These are phyloP conservation scores for Macropodus opercularis DNA, from an alignment of 2,797 vertebrate species.

Conservation along the genomic window DNA sequence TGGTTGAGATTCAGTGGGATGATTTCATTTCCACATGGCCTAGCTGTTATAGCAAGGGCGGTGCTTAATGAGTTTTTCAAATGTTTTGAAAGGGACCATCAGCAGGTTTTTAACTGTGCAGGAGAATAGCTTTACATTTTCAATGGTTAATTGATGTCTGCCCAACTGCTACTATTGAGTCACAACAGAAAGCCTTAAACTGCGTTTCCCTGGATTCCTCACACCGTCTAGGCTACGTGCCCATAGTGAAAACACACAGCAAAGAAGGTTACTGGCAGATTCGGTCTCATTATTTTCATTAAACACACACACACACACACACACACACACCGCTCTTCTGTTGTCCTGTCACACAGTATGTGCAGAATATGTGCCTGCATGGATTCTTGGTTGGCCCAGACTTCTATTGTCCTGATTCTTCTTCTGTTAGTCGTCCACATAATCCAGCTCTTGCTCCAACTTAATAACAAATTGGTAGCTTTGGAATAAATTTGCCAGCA, in stretches of 20 bases:
- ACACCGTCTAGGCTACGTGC: slow-evolving; percentile 41
- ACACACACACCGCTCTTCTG: slow-evolving; percentile 40
- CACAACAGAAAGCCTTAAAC: slow-evolving; percentile 58
- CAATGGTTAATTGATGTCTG: slow-evolving; percentile 52
- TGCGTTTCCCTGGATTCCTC: slow-evolving; percentile 37
- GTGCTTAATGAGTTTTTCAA: slow-evolving; percentile 50
- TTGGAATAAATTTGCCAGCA: slow-evolving; percentile 42
- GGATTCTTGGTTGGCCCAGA: slow-evolving; percentile 18
- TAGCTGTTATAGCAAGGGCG: slow-evolving; percentile 29
- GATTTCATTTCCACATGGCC: slow-evolving; percentile 46
- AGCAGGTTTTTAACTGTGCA: slow-evolving; percentile 49
- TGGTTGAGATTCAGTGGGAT: slow-evolving; percentile 30
- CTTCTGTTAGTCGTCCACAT: slow-evolving; percentile 37
- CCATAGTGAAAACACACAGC: slow-evolving; percentile 45
- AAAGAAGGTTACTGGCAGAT: slow-evolving; percentile 45
- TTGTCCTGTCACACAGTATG: slow-evolving; percentile 33
- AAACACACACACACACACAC: slow-evolving; percentile 39
- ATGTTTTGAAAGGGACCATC: slow-evolving; percentile 50
- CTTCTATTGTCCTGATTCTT: slow-evolving; percentile 37
- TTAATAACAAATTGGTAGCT: slow-evolving; percentile 38
- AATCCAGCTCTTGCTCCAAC: slow-evolving; percentile 34
- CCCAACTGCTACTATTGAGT: slow-evolving; percentile 56
- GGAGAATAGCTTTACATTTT: slow-evolving; percentile 21
- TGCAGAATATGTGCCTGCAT: slow-evolving; percentile 23
- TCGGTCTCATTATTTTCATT: slow-evolving; percentile 69